Percentiles rank a stretch among this genome's conserved stretches.
These are phyloP conservation scores for Cyclophora albipunctata DNA, from an alignment of 2,888 invertebrate genomes.

Conservation along the genomic window DNA sequence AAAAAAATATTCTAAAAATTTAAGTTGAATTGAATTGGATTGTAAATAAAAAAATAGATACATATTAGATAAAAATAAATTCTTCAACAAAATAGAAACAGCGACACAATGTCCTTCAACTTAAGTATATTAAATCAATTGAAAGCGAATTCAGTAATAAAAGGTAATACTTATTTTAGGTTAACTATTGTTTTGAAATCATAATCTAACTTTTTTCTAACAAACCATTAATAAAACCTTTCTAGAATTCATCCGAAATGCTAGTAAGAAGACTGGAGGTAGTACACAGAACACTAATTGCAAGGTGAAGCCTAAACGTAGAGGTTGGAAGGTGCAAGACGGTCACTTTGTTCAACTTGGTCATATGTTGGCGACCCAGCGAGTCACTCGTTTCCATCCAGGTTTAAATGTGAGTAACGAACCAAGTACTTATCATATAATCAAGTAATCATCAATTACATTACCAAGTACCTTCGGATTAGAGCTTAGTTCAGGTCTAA, in stretches of 20 bases:
- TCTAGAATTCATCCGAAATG: slow-evolving; percentile 71
- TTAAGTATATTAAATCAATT: slow-evolving; percentile 16
- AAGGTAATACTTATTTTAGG: slow-evolving; percentile 23
- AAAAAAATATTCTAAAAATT: too few species aligned
- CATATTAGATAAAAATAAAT: too few species aligned
- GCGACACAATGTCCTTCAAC: slow-evolving; percentile 27
- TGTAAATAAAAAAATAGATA: too few species aligned
- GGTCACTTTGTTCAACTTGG: slow-evolving; percentile 79
- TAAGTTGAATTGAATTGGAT: too few species aligned
- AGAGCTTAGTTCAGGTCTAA: too few species aligned
- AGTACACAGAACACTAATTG: slow-evolving; percentile 82
- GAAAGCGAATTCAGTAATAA: slow-evolving; percentile 25
- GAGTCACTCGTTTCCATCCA: slow-evolving; percentile 83
- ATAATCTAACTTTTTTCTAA: too few species aligned
- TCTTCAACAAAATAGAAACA: neutral
- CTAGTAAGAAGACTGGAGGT: slow-evolving; percentile 84
- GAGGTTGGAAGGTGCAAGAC: slow-evolving; percentile 86
- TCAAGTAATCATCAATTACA: too few species aligned
- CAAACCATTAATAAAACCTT: slow-evolving; percentile 6
- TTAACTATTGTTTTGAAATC: too few species aligned
- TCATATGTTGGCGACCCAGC: slow-evolving; percentile 81
- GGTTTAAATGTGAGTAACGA: slow-evolving; percentile 80
- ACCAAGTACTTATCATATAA: too few species aligned
- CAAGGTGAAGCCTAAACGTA: slow-evolving; percentile 82
- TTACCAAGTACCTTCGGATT: too few species aligned